A percentile compares a stretch with the other conserved stretches of the same genome.
Evolutionary conservation across 2,797 vertebrate species (phyloP).

Genomic region (Melanotaenia boesemani): DNA sequence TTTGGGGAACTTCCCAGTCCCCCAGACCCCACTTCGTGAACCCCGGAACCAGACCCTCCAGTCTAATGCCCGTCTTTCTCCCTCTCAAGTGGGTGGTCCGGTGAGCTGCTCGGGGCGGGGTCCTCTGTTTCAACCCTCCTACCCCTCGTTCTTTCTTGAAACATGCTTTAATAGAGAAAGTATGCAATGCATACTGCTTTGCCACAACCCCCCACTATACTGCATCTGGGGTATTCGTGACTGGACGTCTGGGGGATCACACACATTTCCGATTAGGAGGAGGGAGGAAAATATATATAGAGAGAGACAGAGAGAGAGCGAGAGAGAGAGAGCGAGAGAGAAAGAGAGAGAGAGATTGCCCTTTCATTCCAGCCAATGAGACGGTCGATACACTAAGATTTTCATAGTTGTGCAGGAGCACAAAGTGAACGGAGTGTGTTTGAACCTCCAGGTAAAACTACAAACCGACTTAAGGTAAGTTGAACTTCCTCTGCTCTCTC

Average conservation of each 20-base stretch:
- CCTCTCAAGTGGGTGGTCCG: conserved; percentile 77
- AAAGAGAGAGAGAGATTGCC: conserved; percentile 60
- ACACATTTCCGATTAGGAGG: conserved; percentile 80
- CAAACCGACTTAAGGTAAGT: conserved; percentile 73
- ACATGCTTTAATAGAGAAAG: conserved; percentile 85
- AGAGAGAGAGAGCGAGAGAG: conserved; percentile 19
- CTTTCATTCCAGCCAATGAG: conserved; percentile 76
- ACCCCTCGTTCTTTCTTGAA: conserved; percentile 71
- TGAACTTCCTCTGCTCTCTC: conserved; percentile 13
- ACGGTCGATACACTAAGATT: conserved; percentile 70
- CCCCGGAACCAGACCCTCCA: conserved; percentile 73
- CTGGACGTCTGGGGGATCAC: conserved; percentile 80
- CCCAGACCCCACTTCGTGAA: conserved; percentile 66
- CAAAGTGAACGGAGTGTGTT: conserved; percentile 61
- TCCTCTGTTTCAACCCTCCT: conserved; percentile 67
- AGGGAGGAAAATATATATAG: conserved; percentile 35
- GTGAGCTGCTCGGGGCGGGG: conserved; percentile 75
- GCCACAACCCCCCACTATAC: conserved; percentile 78
- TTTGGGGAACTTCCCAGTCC: conserved; percentile 68
- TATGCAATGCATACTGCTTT: conserved; percentile 81
- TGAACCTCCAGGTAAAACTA: conserved; percentile 75
- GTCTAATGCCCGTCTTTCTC: conserved; percentile 58
- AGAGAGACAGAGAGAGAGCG: conserved; percentile 24
- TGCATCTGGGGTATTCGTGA: conserved; percentile 82
- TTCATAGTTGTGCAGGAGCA: conserved; percentile 73